Evolutionary conservation across 2,797 vertebrate genomes (phyloP), one percentile per base, ranked within the genome.

Genomic region (Pelochelys cantorii): DNA sequence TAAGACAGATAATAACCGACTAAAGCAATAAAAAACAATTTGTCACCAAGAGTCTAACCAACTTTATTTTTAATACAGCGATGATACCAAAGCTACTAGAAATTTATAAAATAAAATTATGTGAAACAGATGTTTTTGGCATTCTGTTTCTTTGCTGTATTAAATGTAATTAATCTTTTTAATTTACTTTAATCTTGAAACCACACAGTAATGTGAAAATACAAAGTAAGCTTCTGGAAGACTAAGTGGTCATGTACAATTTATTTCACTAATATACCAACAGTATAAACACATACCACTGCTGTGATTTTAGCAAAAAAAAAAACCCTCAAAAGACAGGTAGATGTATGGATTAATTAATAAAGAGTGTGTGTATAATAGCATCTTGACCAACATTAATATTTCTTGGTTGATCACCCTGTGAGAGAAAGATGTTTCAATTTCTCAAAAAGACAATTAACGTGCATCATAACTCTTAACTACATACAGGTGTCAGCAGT

Each of bases 271-370:
- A 92, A 80, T 98, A 97, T 96, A 92, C 84, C 68, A 93, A 86
- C 81, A 75, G 62, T 7, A 1, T 48, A 62, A 93, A 56, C 82
- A n/a, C n/a, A 42, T 48, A 48, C 57, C 71, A 57, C 85, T 85
- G 60, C 93, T 96, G 80, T 57, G 62, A 89, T 78, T 55, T 81
- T 92, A 54, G 48, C 83, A 56, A 15, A 74, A 54, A 88, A 92
- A 87, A 93, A 86, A 7, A 75, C 82, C 82, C 42, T 48, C 83
- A 87, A 96, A 86, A 94, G 95, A 94, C 95, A 92, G 75, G 85
- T 81, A 94, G 84, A 95, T 90, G 56, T 96, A 93, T 93, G 90
- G 94, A 90, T 97, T 97, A 96, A 96, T 97, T 96, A 96, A 95
- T 90, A 93, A 95, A 80, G 37, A 80, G 31, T 5, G 12, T 60